Base-by-base conservation (phyloP, 2,797 vertebrate species). In the Rhabdophis nuchalis region DNA sequence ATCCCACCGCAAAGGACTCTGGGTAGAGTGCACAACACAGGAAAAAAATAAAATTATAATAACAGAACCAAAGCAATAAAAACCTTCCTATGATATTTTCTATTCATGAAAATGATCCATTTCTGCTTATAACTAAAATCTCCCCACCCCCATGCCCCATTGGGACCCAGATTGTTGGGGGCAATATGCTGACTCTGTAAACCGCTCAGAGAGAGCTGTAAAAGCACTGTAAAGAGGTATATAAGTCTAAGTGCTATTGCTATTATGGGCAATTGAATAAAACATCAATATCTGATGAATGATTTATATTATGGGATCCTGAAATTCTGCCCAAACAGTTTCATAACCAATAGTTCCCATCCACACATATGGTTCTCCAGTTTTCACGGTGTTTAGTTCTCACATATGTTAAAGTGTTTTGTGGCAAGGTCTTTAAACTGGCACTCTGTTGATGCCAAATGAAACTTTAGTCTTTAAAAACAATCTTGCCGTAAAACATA, bases 391-490 rank as follows among this genome's bases (percentile, higher is more conserved):
- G 8, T 9, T 57, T 82, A 13, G 52, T 89, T 87, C 27, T 41
- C 46, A 54, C 16, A 53, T 64, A 23, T 91, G n/a, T 54, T 91
- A 7, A 72, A 53, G 57, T 60, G 0, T 36, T 90, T 89, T 92
- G 77, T 89, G 93, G 41, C 57, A 92, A 77, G 53, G 88, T 86
- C 58, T 20, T 91, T n/a, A 11, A 82, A 36, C 90, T 95, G 93
- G 27, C 27, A 54, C 1, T 1, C 5, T 50, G 23, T 11, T 58
- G 82, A 89, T 9, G 8, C 16, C 52, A 93, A 92, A 58, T 89
- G 32, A 89, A 91, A 52, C 60, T 87, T 92, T 3, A 6, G 72
- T 88, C 92, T 89, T 82, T 50, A 89, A 91, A 94, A 58, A n/a
- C 87, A 46, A 54, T 36, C 85, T 89, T 91, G 20, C 68, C 46